Conservation (phyloP, 2,888 invertebrate species). For the Itoplectis maculator region DNA sequence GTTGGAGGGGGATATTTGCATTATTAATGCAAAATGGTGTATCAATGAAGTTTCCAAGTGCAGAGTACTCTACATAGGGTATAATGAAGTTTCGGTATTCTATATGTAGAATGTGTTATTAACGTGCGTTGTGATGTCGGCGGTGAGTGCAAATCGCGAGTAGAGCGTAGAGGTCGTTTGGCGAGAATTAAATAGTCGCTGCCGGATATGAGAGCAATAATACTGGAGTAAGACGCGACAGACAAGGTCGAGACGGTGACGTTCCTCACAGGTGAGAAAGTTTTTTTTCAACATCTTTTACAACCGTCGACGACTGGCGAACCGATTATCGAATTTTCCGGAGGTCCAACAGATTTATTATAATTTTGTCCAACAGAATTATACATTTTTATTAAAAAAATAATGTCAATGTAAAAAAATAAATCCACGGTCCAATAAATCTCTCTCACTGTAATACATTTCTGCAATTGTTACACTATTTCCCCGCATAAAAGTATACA, state of each 20-base stretch:
- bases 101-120: too few relatives aligned
- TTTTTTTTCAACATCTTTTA: too few relatives aligned
- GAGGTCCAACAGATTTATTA: too few relatives aligned
- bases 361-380: too few relatives aligned
- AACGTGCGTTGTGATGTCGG: not conserved
- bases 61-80: not conserved
- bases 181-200: constrained; percentile 17
- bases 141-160: not conserved
- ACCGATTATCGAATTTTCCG: too few relatives aligned
- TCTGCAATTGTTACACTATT: too few relatives aligned
- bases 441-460: too few relatives aligned
- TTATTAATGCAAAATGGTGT: constrained; percentile 8
- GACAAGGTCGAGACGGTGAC: not conserved
- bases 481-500: too few relatives aligned
- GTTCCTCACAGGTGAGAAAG: too few relatives aligned
- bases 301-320: too few relatives aligned
- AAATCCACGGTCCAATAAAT: not conserved
- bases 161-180: not conserved
- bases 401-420: not conserved
- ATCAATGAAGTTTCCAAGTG: constrained; percentile 35
- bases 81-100: constrained; percentile 27
- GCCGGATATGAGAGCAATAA: constrained; percentile 7
- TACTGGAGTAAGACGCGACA: not conserved
- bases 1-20: not conserved
- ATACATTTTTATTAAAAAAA: too few relatives aligned